phyloP scores from a whole-genome alignment of 1,140 invertebrate species.

The Penaeus indicus region DNA sequence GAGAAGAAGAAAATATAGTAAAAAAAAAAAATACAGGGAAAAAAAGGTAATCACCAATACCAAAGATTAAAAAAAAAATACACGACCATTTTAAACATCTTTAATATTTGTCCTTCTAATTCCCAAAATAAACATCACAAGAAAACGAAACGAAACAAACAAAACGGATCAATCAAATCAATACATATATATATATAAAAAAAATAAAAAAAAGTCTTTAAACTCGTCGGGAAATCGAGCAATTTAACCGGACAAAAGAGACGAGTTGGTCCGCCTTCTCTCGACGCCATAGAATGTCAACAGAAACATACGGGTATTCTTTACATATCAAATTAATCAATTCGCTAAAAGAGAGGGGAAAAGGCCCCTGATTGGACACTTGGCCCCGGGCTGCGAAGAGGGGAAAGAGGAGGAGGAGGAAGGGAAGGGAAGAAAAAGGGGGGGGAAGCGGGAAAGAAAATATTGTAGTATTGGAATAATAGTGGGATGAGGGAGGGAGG shows the following conservation, averaged over 20 bases:
- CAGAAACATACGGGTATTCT: conserved; percentile 45
- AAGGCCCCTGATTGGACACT: conserved; percentile 17
- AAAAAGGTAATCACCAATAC: too few relatives aligned
- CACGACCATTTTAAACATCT: too few relatives aligned
- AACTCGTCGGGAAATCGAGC: neutral
- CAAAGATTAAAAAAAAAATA: too few relatives aligned
- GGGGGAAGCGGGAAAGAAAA: neutral
- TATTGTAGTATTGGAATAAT: neutral
- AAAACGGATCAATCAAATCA: neutral
- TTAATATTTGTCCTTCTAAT: too few relatives aligned
- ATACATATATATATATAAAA: neutral
- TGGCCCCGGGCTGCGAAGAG: neutral
- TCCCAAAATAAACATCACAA: too few relatives aligned
- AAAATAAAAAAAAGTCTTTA: neutral
- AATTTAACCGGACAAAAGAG: conserved; percentile 16
- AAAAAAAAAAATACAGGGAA: too few relatives aligned
- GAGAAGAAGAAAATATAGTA: neutral
- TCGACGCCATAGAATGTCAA: conserved; percentile 21
- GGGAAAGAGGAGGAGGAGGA: neutral
- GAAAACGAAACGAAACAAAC: too few relatives aligned
- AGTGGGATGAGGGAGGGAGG: neutral
- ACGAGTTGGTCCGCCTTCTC: neutral
- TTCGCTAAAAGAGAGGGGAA: conserved; percentile 45
- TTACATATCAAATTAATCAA: conserved; percentile 63
- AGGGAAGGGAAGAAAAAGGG: neutral